Percentiles rank a stretch among this genome's conserved stretches.
phyloP scores from a whole-genome alignment of 1,140 invertebrate genomes.

The Heliothis subflexa region DNA sequence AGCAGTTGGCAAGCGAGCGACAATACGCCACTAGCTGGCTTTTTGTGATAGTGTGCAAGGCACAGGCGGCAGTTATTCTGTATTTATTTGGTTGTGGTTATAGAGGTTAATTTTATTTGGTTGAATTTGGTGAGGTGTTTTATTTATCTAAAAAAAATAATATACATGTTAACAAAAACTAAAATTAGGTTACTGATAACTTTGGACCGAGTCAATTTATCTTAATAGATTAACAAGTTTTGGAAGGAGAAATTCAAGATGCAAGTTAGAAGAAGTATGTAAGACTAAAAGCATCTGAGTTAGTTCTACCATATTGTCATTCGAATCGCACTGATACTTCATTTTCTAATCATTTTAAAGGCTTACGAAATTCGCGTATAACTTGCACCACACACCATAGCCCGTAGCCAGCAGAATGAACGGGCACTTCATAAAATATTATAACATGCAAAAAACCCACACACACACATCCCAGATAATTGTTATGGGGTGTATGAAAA shows the following conservation, averaged over 20 bases:
- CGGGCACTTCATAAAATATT: slow-evolving; percentile 64
- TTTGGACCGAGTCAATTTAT: too few relatives aligned
- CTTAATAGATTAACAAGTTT: too few relatives aligned
- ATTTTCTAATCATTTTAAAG: too few relatives aligned
- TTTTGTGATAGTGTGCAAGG: slow-evolving; percentile 26
- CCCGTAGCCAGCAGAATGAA: slow-evolving; percentile 33
- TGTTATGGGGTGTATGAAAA: slow-evolving; percentile 61
- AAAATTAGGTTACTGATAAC: too few relatives aligned
- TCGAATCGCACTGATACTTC: background rate
- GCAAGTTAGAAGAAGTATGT: too few relatives aligned
- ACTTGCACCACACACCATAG: slow-evolving; percentile 32
- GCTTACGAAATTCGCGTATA: background rate
- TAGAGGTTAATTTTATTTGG: background rate
- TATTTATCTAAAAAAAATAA: background rate
- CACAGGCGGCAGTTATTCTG: slow-evolving; percentile 19
- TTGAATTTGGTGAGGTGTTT: background rate
- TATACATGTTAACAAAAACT: background rate
- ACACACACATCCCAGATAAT: slow-evolving; percentile 52
- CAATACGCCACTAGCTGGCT: slow-evolving; percentile 52
- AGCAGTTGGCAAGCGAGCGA: slow-evolving; percentile 62
- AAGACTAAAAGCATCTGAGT: too few relatives aligned
- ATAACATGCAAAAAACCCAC: slow-evolving; percentile 59
- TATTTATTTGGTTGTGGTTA: background rate
- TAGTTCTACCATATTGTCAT: background rate
- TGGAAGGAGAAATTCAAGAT: too few relatives aligned